Evolutionary conservation across 1,140 invertebrate species (phyloP).

Genomic region (Catajapyx aquilonaris): DNA sequence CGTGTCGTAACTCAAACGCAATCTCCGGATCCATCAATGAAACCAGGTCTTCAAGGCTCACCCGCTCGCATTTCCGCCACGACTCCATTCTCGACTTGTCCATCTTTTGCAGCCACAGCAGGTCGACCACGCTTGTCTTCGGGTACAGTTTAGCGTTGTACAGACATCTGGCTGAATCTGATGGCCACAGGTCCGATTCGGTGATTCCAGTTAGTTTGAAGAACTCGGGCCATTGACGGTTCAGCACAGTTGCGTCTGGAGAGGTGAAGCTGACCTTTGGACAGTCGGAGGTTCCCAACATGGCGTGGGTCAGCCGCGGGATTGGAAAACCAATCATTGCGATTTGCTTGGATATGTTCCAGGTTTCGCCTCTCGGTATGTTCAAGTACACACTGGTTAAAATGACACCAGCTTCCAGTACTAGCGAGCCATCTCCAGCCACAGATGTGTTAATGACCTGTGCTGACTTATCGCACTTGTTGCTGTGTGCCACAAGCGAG

Average conservation of each 20-base stretch:
- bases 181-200: constrained; percentile 20
- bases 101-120: constrained; percentile 19
- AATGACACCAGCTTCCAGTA: too few species aligned
- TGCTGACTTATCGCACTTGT: too few species aligned
- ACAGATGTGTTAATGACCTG: too few species aligned
- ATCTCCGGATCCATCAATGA: background rate
- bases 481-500: too few species aligned
- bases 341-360: constrained; percentile 12
- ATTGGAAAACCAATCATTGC: background rate
- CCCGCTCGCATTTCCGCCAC: constrained; percentile 2
- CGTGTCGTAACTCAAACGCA: background rate
- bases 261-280: too few species aligned
- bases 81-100: background rate
- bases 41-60: constrained; percentile 5
- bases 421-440: too few species aligned
- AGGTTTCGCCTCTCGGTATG: too few species aligned
- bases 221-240: constrained; percentile 19
- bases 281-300: too few species aligned
- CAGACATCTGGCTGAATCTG: constrained; percentile 1
- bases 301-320: too few species aligned
- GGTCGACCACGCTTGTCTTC: constrained; percentile 15
- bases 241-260: too few species aligned
- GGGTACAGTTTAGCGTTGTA: constrained; percentile 20
- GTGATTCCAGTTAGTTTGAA: constrained; percentile 18
- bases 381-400: too few species aligned